Percentiles rank a stretch among this genome's conserved stretches.
These are phyloP conservation scores for Acanthisitta chloris DNA, from an alignment of 2,113 vertebrate species.

Conservation along the genomic window DNA sequence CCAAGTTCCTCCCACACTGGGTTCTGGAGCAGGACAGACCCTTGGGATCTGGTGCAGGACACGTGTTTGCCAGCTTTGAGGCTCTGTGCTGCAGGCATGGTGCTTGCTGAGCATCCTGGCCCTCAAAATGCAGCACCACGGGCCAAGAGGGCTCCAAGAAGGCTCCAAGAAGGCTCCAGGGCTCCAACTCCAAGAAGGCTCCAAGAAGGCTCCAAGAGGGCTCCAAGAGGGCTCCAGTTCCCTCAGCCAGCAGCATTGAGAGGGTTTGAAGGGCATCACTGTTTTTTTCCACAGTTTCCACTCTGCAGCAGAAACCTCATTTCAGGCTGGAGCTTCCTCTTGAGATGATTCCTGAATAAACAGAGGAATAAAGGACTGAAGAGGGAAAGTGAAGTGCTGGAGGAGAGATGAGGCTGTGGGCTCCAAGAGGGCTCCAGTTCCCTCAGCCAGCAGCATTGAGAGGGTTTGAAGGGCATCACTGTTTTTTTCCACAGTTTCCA, in stretches of 20 bases:
- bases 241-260: neutral
- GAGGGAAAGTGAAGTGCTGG: neutral
- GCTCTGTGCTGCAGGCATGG: accelerated
- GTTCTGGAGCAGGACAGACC: neutral
- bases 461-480: neutral
- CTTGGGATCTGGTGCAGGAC: neutral
- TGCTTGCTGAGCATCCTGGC: neutral
- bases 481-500: neutral
- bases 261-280: neutral
- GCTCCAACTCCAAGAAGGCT: too few species aligned
- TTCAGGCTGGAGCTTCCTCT: neutral
- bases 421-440: neutral
- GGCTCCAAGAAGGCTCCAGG: too few species aligned
- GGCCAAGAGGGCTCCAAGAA: too few species aligned
- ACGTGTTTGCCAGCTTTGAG: neutral
- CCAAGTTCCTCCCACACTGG: neutral
- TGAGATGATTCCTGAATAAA: neutral
- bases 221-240: neutral
- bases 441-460: neutral
- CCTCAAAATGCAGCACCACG: accelerated
- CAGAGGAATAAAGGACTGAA: accelerated
- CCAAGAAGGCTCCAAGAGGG: too few species aligned
- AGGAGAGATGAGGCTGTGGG: neutral
- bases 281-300: neutral
- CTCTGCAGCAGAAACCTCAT: neutral